phyloP scores from a whole-genome alignment of 2,888 invertebrate genomes.

The Sinhomidia bicolor region DNA sequence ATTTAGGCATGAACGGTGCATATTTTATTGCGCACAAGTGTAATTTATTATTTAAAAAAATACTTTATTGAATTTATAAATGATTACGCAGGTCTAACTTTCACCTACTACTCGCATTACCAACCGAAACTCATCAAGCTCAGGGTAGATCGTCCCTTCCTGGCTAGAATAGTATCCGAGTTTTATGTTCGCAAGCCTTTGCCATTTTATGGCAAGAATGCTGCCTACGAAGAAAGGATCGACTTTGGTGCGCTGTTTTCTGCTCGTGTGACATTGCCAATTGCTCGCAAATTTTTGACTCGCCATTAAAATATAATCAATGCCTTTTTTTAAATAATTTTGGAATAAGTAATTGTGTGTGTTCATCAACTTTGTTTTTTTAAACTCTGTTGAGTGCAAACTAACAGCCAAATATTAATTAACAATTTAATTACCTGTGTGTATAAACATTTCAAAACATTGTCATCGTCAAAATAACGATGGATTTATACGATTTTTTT shows the following conservation, averaged over 20 bases:
- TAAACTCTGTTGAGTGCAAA: background rate
- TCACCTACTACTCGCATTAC: conserved; percentile 55
- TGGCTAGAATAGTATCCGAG: conserved; percentile 13
- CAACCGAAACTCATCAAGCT: conserved; percentile 37
- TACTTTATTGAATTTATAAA: too few relatives aligned
- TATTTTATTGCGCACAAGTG: background rate
- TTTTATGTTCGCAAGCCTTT: background rate
- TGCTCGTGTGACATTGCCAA: conserved; percentile 9
- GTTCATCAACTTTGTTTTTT: background rate
- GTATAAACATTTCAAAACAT: background rate
- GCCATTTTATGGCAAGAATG: conserved; percentile 22
- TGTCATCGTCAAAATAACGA: too few relatives aligned
- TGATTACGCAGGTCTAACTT: conserved; percentile 45
- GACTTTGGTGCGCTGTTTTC: conserved; percentile 7
- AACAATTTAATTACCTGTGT: background rate
- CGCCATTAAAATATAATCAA: background rate
- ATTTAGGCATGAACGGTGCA: too few relatives aligned
- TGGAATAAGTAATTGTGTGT: background rate
- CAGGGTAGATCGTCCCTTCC: conserved; percentile 62
- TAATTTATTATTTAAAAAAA: background rate
- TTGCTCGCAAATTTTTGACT: background rate
- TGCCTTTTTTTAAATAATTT: background rate
- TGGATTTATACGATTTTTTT: too few relatives aligned
- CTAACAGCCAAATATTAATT: too few relatives aligned
- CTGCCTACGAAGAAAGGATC: background rate